Evolutionary conservation across 1,140 invertebrate species (phyloP), one percentile per base, ranked within the genome.

Genomic region (Drosophila santomea): DNA sequence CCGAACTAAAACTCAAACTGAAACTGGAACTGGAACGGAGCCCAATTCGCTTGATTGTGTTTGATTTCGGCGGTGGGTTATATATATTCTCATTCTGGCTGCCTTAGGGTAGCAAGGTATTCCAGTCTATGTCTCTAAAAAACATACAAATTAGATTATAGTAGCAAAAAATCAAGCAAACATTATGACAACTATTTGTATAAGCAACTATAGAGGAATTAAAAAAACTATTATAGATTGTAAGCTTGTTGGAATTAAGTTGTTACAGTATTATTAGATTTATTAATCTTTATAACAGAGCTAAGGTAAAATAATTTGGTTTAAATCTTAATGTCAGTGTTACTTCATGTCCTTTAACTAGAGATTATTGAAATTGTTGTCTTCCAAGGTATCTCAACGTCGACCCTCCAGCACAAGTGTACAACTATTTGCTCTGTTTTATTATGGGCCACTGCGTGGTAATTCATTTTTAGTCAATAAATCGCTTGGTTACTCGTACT

Each of bases 41-140:
- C 67, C 83, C 83, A 89, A 89, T 89, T 88, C 80, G 80, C 72
- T 88, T 88, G 83, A 88, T 88, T 88, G 80, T 88, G 83, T 88
- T 88, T 88, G 83, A 88, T 88, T 88, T 88, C 50, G 63, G 75
- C 32, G 52, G 35, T 11, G 28, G 23, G 38, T 66, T 25, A 51
- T 20, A 41, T 3, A 20, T 59, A 23, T 74, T 50, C 39, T 38
- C 6, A 44, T 72, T 38, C 17, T 23, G 14, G 28, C 15, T 50
- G 20, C 60, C 17, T 8, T 0, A 0, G 10, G 6, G 1, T 4
- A 11, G 3, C 8, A 0, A 4, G 36, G 36, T 32, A 32, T 25
- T 25, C 4, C 25, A 25, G 25, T 25, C 25, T 5, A 25, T 32
- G 5, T 1, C 0, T 7, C 28, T 8, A 32, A 7, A 32, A 0